These are phyloP conservation scores for Melanotaenia nigrans DNA, from an alignment of 2,797 vertebrate genomes.

Conservation along the genomic window DNA sequence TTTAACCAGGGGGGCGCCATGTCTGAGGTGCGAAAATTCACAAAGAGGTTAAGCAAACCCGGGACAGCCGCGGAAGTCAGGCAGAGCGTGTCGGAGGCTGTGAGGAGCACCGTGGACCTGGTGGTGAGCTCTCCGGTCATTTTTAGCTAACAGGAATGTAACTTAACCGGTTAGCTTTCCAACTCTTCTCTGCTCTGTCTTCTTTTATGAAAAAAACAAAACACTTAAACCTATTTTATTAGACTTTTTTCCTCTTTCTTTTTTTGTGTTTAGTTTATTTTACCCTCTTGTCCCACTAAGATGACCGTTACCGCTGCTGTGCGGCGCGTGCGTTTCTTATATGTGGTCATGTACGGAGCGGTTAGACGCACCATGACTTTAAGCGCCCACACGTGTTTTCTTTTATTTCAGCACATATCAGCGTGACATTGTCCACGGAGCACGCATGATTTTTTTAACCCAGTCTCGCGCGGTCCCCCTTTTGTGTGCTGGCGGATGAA, in stretches of 20 bases:
- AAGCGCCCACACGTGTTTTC: not conserved
- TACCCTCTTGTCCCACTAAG: no score
- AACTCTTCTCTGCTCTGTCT: not conserved
- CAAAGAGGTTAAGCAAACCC: conserved; percentile 94
- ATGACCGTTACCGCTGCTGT: no score
- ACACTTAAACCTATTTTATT: no score
- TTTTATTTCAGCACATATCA: not conserved
- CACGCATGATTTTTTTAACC: conserved; percentile 28
- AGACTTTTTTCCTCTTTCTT: no score
- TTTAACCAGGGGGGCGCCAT: conserved; percentile 63
- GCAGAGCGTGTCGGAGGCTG: conserved; percentile 95
- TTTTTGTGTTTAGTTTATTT: no score
- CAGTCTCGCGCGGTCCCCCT: conserved; percentile 37
- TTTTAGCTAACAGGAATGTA: conserved; percentile 1
- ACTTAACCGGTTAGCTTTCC: not conserved
- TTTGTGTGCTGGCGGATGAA: conserved; percentile 71
- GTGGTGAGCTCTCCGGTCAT: conserved; percentile 85
- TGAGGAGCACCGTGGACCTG: conserved; percentile 86
- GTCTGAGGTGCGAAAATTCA: conserved; percentile 96
- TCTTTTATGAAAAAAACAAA: no score
- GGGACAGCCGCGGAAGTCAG: conserved; percentile 95
- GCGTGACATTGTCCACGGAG: conserved; percentile 32
- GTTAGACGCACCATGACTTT: not conserved
- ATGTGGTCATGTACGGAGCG: not conserved
- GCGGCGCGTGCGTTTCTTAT: no score